phyloP scores from a whole-genome alignment of 2,113 vertebrate genomes.

The Butastur rufipennis region DNA sequence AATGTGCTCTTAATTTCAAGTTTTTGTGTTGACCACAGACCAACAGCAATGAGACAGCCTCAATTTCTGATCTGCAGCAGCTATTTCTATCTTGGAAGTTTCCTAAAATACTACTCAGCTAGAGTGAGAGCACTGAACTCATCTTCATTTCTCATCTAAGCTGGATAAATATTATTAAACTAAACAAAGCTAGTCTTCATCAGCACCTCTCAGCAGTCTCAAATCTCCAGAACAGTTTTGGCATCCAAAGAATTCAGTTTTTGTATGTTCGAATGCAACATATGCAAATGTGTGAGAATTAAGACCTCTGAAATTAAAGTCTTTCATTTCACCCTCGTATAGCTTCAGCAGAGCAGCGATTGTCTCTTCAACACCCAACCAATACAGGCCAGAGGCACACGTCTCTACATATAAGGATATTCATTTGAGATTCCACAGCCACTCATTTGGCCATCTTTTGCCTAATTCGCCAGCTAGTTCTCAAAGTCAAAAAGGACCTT shows the following conservation, averaged over 20 bases:
- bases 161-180: neutral
- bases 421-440: neutral
- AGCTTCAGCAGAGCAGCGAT: neutral
- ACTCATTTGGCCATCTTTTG: neutral
- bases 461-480: neutral
- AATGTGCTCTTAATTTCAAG: neutral
- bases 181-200: neutral
- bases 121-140: neutral
- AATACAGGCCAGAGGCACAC: neutral
- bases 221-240: neutral
- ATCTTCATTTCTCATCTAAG: neutral
- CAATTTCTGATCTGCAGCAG: neutral
- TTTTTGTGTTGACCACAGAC: neutral
- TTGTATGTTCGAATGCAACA: neutral
- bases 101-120: constrained; percentile 12
- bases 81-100: neutral
- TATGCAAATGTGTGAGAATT: neutral
- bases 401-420: neutral
- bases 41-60: neutral
- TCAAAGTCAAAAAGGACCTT: neutral
- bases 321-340: neutral
- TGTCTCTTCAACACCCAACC: neutral
- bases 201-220: neutral
- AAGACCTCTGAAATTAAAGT: neutral
- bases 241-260: neutral